Conservation (phyloP, 2,113 vertebrate genomes). For the Ranitomeya variabilis region DNA sequence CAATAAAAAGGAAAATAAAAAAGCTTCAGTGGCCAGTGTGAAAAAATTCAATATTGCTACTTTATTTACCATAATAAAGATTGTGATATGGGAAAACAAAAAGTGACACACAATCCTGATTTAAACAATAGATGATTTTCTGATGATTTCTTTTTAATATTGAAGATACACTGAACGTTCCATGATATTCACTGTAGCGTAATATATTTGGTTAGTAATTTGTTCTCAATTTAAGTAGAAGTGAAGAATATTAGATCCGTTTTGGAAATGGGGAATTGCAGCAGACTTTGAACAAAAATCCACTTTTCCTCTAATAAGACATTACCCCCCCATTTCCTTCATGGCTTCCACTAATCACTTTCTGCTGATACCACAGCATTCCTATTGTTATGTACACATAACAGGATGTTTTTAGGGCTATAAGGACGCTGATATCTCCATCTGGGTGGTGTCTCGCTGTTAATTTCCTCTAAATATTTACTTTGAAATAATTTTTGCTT, state of each 20-base stretch:
- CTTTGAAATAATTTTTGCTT: conserved; percentile 31
- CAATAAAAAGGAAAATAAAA: too few relatives aligned
- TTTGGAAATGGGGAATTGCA: not conserved
- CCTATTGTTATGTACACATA: conserved; percentile 41
- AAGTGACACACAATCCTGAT: too few relatives aligned
- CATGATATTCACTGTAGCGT: not conserved
- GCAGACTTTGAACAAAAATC: not conserved
- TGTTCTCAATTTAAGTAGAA: not conserved
- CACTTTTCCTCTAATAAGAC: not conserved
- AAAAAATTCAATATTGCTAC: too few relatives aligned
- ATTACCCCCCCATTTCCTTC: not conserved
- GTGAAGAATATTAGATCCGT: not conserved
- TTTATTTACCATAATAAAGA: too few relatives aligned
- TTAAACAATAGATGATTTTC: too few relatives aligned
- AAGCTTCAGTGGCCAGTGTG: too few relatives aligned
- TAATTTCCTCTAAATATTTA: conserved; percentile 47
- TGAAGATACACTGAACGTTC: not conserved
- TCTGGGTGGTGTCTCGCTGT: conserved; percentile 47
- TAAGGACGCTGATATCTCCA: conserved; percentile 35
- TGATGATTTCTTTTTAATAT: too few relatives aligned
- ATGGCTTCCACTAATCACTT: not conserved
- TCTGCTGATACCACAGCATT: conserved; percentile 17
- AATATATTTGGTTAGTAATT: not conserved
- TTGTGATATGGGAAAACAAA: too few relatives aligned
- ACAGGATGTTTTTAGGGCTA: conserved; percentile 48